Evolutionary conservation across 2,113 vertebrate species (phyloP).

Genomic region (Haemorhous mexicanus): DNA sequence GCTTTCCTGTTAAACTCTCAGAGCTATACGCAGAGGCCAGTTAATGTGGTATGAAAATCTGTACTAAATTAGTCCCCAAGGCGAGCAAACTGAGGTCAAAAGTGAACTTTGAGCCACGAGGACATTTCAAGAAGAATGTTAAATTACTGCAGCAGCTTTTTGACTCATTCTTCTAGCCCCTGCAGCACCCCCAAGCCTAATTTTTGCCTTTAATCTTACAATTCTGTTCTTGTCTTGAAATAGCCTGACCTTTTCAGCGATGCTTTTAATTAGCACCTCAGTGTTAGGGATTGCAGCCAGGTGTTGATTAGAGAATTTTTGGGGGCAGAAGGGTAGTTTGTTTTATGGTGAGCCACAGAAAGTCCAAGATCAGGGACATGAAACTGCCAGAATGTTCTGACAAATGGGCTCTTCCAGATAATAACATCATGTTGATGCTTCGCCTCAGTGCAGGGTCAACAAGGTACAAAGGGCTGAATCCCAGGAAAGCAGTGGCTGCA

Average conservation of each 20-base stretch:
- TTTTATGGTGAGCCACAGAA: not conserved
- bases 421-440: not conserved
- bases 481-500: not conserved
- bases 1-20: not conserved
- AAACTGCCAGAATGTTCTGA: not conserved
- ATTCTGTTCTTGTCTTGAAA: not conserved
- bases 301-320: not conserved
- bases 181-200: not conserved
- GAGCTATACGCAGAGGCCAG: not conserved
- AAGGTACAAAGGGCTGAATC: not conserved
- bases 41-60: not conserved
- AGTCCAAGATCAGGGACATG: not conserved
- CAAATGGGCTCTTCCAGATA: not conserved
- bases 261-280: conserved; percentile 1
- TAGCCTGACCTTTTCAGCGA: conserved; percentile 15
- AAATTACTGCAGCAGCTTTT: not conserved
- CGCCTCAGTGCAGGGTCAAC: not conserved
- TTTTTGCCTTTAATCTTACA: not conserved
- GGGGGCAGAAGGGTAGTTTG: not conserved
- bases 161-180: not conserved
- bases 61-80: conserved; percentile 48
- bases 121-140: not conserved
- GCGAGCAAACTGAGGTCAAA: conserved; percentile 11
- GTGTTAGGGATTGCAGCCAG: not conserved
- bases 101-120: not conserved